These are phyloP conservation scores for Drosophila acutilabella DNA, from an alignment of 2,888 invertebrate genomes.

Conservation along the genomic window DNA sequence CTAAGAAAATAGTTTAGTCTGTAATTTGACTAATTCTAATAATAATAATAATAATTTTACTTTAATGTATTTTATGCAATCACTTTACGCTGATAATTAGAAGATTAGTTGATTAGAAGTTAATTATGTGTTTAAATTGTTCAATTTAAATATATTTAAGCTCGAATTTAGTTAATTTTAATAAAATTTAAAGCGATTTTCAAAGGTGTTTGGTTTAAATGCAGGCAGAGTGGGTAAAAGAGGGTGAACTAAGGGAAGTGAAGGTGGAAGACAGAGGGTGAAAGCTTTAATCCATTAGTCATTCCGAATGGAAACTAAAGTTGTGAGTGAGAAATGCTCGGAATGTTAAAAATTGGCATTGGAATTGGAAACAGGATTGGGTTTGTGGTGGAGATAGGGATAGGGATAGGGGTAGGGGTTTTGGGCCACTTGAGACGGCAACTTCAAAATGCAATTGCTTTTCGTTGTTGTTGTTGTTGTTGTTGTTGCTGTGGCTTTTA, in stretches of 20 bases:
- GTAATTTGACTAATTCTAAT: too few species aligned
- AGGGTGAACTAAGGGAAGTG: neutral
- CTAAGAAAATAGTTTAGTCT: too few species aligned
- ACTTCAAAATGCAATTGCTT: conserved; percentile 67
- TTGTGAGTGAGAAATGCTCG: neutral
- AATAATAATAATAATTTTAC: too few species aligned
- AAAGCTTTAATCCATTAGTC: conserved; percentile 60
- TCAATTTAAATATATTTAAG: neutral
- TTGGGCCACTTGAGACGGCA: conserved; percentile 59
- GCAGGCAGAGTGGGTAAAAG: neutral
- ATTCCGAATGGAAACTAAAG: conserved; percentile 28
- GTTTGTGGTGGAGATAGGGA: neutral
- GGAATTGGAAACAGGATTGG: neutral
- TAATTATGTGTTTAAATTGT: conserved; percentile 6
- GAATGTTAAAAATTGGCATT: conserved; percentile 4
- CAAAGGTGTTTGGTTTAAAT: neutral
- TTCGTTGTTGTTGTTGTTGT: conserved; percentile 15
- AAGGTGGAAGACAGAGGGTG: neutral
- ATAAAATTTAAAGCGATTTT: conserved; percentile 3
- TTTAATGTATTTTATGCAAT: too few species aligned
- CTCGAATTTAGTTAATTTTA: neutral
- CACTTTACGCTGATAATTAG: neutral
- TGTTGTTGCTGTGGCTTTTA: conserved; percentile 39
- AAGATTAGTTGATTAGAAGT: neutral
- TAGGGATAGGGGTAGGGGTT: neutral